These are phyloP conservation scores for Hydrozoanthus tunicans DNA, from an alignment of 64 coral and sea anemone genomes.

Conservation along the genomic window DNA sequence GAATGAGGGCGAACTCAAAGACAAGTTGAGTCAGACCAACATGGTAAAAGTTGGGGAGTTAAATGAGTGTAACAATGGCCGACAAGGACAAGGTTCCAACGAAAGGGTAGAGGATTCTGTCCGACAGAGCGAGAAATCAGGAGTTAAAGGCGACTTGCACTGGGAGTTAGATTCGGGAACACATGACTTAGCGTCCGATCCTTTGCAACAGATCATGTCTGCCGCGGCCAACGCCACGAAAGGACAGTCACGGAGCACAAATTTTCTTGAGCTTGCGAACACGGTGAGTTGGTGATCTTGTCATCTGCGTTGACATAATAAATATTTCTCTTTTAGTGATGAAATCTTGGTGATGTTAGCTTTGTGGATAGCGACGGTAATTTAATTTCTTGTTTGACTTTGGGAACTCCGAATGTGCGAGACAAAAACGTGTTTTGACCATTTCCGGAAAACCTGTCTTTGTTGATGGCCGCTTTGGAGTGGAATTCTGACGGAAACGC, in stretches of 20 bases:
- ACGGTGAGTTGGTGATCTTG: constrained; percentile 21
- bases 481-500: constrained; percentile 2
- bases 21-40: constrained; percentile 28
- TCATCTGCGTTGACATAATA: background rate
- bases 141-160: constrained; percentile 24
- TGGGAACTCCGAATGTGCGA: background rate
- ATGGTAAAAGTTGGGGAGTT: constrained; percentile 36
- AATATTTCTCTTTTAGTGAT: constrained; percentile 33
- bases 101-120: constrained; percentile 28
- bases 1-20: constrained; percentile 35
- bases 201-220: constrained; percentile 49
- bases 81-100: constrained; percentile 9
- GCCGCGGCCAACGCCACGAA: constrained; percentile 37
- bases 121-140: constrained; percentile 24
- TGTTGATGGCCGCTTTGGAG: constrained; percentile 29
- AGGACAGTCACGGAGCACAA: constrained; percentile 43
- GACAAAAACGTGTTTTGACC: constrained; percentile 5
- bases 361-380: background rate
- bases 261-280: constrained; percentile 54
- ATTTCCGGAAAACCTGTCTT: constrained; percentile 48
- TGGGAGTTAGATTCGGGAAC: constrained; percentile 55
- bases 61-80: background rate
- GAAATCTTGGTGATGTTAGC: constrained; percentile 4
- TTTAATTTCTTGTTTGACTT: background rate
- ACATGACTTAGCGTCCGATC: constrained; percentile 39